These are phyloP conservation scores for Geophilus truncorum DNA, from an alignment of 2,888 invertebrate genomes.

Conservation along the genomic window DNA sequence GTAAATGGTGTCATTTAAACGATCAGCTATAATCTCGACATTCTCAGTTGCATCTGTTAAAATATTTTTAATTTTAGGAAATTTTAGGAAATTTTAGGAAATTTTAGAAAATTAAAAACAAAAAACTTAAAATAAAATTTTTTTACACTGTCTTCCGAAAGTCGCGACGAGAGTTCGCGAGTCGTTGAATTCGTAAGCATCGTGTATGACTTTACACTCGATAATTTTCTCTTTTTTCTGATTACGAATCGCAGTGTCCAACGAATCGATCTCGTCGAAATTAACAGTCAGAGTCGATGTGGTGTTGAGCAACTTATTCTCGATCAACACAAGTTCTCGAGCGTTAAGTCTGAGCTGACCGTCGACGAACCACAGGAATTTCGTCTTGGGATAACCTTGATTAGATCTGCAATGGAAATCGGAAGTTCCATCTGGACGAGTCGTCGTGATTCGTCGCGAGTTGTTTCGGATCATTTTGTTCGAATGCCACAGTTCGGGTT, in stretches of 20 bases:
- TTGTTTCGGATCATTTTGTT: background rate
- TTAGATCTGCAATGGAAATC: background rate
- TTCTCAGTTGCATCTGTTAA: too few species aligned
- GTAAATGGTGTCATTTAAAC: too few species aligned
- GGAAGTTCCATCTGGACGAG: background rate
- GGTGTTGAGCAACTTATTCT: background rate
- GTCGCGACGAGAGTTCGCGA: background rate
- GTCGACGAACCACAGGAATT: background rate
- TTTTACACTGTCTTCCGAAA: background rate
- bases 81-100: too few species aligned
- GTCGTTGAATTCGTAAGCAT: background rate
- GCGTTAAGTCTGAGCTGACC: background rate
- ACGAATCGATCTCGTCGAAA: background rate
- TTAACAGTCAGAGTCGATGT: background rate
- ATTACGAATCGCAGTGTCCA: background rate
- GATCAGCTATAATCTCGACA: too few species aligned
- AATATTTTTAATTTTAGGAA: too few species aligned
- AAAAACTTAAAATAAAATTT: too few species aligned
- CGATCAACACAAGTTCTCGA: background rate
- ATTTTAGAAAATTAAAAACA: too few species aligned
- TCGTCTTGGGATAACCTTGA: background rate
- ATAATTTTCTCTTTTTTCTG: background rate
- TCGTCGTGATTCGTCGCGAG: background rate
- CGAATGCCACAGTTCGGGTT: background rate
- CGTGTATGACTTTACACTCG: background rate